Evolutionary conservation across 2,797 vertebrate genomes (phyloP), one percentile per base, ranked within the genome.

Genomic region (Myotis pilosus): DNA sequence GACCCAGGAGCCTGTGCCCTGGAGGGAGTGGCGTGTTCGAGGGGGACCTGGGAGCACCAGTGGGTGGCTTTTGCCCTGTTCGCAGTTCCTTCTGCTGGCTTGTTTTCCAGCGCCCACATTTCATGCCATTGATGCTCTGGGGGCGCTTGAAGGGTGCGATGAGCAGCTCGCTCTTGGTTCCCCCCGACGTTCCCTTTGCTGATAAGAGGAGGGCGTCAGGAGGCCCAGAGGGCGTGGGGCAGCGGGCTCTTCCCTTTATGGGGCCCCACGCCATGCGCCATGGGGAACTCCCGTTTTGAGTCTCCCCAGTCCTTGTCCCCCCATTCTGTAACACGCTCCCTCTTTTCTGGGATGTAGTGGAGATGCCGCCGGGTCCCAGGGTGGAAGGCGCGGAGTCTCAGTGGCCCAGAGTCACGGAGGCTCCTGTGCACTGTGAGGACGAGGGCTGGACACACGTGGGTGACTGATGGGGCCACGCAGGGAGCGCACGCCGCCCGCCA

Each of bases 391-490:
- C 55, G 10, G 9, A 25, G 55, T 22, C 55, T 25, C 55, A 23
- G 53, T 55, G 53, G 20, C 20, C 23, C 53, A 53, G 51, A 8
- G 33, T 2, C 0, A 0, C 8, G 60, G 69, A 1, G 44, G 30
- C 33, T 76, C 36, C 16, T 1, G 3, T 13, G 30, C 20, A 4
- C 13, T 2, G 2, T 1, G 30, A 41, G 41, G 9, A 0, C 0
- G 2, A 19, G 66, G 81, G 33, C 81, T 38, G 25, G 25, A 51
- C 0, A 33, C 17, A 3, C 17, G 3, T 9, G 2, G 7, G 10
- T 8, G 1, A 0, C 23, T 11, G 2, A 15, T 3, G 3, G 9
- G 8, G 47, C 41, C 1, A 1, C 9, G 23, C 6, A 0, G 4
- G 72, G 51, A 25, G 51, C 12, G 0, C 0, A 16, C 12, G 5